Evolutionary conservation across 2,113 vertebrate genomes (phyloP).

Genomic region (Theropithecus gelada): DNA sequence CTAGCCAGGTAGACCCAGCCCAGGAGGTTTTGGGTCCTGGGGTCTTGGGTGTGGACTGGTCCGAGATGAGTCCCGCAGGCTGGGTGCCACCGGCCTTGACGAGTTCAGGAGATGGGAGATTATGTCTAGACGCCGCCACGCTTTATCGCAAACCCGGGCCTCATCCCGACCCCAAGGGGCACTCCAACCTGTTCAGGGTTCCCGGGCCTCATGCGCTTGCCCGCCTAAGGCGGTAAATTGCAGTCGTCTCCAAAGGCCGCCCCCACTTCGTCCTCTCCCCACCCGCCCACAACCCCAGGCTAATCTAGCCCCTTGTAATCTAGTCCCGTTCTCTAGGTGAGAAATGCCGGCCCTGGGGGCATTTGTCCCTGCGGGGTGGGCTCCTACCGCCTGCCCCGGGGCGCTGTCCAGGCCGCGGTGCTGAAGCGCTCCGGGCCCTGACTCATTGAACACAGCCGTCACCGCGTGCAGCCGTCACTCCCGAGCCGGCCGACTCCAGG

Average conservation of each 20-base stretch:
- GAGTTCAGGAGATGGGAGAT: not conserved
- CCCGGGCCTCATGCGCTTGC: fast-evolving
- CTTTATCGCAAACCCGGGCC: not conserved
- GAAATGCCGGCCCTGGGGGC: not conserved
- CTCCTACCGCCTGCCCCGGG: fast-evolving
- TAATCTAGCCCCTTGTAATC: not conserved
- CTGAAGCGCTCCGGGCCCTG: not conserved
- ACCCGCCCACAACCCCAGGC: not conserved
- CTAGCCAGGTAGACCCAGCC: not conserved
- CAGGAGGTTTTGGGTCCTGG: not conserved
- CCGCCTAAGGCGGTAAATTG: not conserved
- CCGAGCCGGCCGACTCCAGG: not conserved
- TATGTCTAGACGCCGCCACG: fast-evolving
- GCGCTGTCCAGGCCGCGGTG: conserved; percentile 48
- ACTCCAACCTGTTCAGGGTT: not conserved
- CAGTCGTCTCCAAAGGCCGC: not conserved
- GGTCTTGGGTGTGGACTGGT: not conserved
- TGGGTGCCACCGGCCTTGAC: too few relatives aligned
- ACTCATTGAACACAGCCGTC: not conserved
- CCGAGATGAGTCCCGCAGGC: not conserved
- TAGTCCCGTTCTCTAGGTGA: not conserved
- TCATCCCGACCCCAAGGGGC: not conserved
- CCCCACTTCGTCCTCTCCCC: not conserved
- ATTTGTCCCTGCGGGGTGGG: fast-evolving
- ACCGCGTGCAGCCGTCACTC: not conserved